Evolutionary conservation across 1,140 invertebrate species (phyloP).

Genomic region (Eupeodes corollae): DNA sequence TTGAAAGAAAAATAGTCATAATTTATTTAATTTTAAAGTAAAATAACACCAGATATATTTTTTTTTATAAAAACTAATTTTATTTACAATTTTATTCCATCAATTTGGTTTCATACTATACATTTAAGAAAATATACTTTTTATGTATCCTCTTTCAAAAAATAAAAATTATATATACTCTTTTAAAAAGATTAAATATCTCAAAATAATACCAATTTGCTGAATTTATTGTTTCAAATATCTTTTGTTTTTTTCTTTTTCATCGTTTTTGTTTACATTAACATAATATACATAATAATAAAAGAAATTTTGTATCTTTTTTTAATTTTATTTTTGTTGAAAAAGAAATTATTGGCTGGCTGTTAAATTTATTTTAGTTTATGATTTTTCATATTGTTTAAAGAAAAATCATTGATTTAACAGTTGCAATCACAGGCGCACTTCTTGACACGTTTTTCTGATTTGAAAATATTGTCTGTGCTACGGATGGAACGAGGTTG

Average conservation of each 20-base stretch:
- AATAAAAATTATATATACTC: too few relatives aligned
- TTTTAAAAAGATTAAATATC: not conserved
- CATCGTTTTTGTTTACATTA: slow-evolving; percentile 20
- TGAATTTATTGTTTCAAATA: slow-evolving; percentile 21
- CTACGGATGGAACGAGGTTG: slow-evolving; percentile 47
- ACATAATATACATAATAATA: slow-evolving; percentile 19
- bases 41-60: too few relatives aligned
- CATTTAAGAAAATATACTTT: too few relatives aligned
- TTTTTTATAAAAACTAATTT: too few relatives aligned
- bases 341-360: too few relatives aligned
- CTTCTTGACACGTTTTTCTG: slow-evolving; percentile 47
- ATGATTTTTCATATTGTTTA: slow-evolving; percentile 15
- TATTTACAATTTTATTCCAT: too few relatives aligned
- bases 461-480: slow-evolving; percentile 19
- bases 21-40: too few relatives aligned
- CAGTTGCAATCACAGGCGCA: slow-evolving; percentile 51
- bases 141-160: too few relatives aligned
- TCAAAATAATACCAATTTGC: not conserved
- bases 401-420: slow-evolving; percentile 27
- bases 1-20: too few relatives aligned
- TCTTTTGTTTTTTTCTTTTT: slow-evolving; percentile 21
- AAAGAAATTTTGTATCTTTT: too few relatives aligned
- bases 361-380: not conserved
- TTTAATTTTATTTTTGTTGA: too few relatives aligned
- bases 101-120: too few relatives aligned